Conservation (phyloP, 2,888 invertebrate genomes). For the Stenodera caucasica region DNA sequence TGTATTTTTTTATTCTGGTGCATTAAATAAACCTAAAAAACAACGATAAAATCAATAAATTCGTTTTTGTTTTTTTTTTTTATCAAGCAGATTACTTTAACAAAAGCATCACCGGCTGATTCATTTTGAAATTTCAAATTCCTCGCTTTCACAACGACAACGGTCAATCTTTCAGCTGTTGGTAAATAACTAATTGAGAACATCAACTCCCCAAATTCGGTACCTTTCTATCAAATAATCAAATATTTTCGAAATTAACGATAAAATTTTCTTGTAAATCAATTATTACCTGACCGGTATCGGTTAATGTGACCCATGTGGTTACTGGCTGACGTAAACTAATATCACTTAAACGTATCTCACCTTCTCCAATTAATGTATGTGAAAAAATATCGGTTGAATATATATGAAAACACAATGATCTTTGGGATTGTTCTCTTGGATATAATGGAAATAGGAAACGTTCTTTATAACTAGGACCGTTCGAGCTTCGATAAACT, state of each 20-base stretch:
- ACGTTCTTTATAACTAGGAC: conserved; percentile 77
- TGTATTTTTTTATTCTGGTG: conserved; percentile 80
- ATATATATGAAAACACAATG: conserved; percentile 70
- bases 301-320: conserved; percentile 77
- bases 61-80: not conserved
- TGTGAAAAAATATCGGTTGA: conserved; percentile 65
- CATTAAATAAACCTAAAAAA: conserved; percentile 71
- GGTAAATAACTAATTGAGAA: conserved; percentile 81
- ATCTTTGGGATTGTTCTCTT: conserved; percentile 61
- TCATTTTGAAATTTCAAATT: conserved; percentile 66
- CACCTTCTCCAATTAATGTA: conserved; percentile 68
- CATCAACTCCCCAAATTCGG: conserved; percentile 77
- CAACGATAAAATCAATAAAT: conserved; percentile 12
- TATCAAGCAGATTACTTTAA: conserved; percentile 67
- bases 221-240: conserved; percentile 57
- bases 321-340: conserved; percentile 68
- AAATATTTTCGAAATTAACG: conserved; percentile 13
- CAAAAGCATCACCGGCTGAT: conserved; percentile 69
- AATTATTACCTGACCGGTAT: conserved; percentile 65
- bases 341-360: conserved; percentile 67
- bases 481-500: conserved; percentile 68
- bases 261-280: not conserved
- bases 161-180: conserved; percentile 77
- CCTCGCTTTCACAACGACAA: conserved; percentile 75
- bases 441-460: conserved; percentile 69